Conservation (phyloP, 2,888 invertebrate species). For the Smittia sp. region DNA sequence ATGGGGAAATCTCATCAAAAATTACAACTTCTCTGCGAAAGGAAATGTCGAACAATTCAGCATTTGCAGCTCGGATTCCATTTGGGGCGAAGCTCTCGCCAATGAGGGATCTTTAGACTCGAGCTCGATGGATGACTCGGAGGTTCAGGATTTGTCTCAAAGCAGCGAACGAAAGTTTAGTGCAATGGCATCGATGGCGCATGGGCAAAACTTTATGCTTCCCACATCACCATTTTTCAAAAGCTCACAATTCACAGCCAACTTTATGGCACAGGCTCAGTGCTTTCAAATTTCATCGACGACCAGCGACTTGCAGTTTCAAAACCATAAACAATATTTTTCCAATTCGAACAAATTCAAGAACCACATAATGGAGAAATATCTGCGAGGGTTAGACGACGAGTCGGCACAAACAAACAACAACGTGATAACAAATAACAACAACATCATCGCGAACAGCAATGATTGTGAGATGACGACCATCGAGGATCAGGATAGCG, state of each 20-base stretch:
- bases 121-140: not conserved
- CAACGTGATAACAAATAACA: not conserved
- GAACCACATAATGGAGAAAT: conserved; percentile 61
- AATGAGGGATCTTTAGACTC: conserved; percentile 15
- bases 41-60: conserved; percentile 79
- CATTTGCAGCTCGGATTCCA: conserved; percentile 74
- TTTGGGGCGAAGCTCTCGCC: conserved; percentile 63
- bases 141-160: conserved; percentile 21
- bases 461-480: conserved; percentile 42
- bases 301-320: conserved; percentile 48
- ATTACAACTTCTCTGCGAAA: conserved; percentile 70
- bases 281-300: conserved; percentile 40
- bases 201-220: not conserved
- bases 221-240: not conserved
- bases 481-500: conserved; percentile 41
- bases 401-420: not conserved
- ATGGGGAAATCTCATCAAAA: conserved; percentile 67
- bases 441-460: conserved; percentile 23
- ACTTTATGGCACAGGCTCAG: conserved; percentile 50
- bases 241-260: conserved; percentile 24
- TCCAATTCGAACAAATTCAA: conserved; percentile 56
- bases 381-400: conserved; percentile 53
- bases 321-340: conserved; percentile 43
- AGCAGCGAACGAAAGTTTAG: conserved; percentile 10
- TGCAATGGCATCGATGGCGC: conserved; percentile 13